Evolutionary conservation across 2,797 vertebrate species (phyloP), one percentile per base, ranked within the genome.

Genomic region (Sarcophilus harrisii): DNA sequence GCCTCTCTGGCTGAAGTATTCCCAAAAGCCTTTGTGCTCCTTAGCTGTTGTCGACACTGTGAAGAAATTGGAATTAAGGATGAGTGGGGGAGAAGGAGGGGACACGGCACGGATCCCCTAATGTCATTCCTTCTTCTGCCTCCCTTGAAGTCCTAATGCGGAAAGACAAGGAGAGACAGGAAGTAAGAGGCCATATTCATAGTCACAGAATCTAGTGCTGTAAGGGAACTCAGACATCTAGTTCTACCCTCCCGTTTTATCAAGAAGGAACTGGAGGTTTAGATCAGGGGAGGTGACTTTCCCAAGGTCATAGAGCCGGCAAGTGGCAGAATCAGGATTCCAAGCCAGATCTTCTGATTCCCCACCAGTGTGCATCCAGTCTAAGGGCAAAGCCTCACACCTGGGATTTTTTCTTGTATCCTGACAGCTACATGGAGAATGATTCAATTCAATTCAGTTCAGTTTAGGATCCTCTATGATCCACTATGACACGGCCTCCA

Each of bases 1-100:
- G 6, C 99, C 99, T 94, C 99, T 73, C 95, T 99, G 99, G 24
- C 94, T 97, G 58, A 99, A 52, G 98, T 99, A 98, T 0, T 99
- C 97, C 97, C 98, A 98, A 57, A 98, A 55, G 13, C 73, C 1
- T 0, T 99, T 98, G 29, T 62, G 97, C 0, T 99, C 97, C 92
- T 98, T 96, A 92, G 98, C 98, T 0, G 98, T 98, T 73, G 97
- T 98, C 87, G 98, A 97, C 91, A 92, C 99, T 99, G 98, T 45
- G 62, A 28, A 52, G 29, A 92, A 58, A 58, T 38, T 10, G 14
- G 0, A 38, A 0, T 8, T 59, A 1, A 32, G 90, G 29, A 94
- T 91, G 14, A 1, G 8, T 55, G 52, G 10, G 27, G 32, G 28
- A 73, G 13, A 14, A 38, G 30, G 57, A 49, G 49, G 49, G 38